Conservation (phyloP, 2,113 vertebrate species). For the Talpa occidentalis region DNA sequence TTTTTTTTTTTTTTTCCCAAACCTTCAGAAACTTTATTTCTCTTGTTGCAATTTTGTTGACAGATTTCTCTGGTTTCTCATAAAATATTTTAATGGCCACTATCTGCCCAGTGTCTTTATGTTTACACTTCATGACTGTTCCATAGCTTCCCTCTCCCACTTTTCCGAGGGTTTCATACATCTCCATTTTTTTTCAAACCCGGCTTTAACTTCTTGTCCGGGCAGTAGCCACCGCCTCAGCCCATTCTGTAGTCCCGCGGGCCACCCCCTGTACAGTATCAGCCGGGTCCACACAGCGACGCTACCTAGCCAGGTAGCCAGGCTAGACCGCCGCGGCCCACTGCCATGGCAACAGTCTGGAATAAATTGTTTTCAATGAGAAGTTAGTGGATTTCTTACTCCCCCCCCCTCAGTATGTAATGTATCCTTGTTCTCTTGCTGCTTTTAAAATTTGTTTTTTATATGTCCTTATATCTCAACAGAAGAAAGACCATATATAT, state of each 20-base stretch:
- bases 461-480: no score
- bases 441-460: neutral
- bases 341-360: conserved; percentile 59
- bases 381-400: neutral
- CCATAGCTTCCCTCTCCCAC: conserved; percentile 84
- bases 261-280: neutral
- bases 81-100: conserved; percentile 82
- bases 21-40: conserved; percentile 83
- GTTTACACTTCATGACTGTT: conserved; percentile 82
- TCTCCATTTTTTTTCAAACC: conserved; percentile 77
- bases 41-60: conserved; percentile 83
- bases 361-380: neutral
- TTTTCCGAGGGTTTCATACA: conserved; percentile 80
- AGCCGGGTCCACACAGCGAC: accelerated
- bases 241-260: conserved; percentile 39
- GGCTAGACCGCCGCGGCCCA: accelerated
- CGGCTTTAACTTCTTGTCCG: conserved; percentile 52
- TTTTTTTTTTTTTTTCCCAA: no score
- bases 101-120: conserved; percentile 80
- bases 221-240: conserved; percentile 36
- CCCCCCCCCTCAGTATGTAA: neutral
- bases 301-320: accelerated
- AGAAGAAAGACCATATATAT: no score
- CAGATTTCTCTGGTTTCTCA: conserved; percentile 80
- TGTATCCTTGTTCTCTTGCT: neutral